phyloP scores from a whole-genome alignment of 1,140 invertebrate species.

The Pygmarrhopalites habei region DNA sequence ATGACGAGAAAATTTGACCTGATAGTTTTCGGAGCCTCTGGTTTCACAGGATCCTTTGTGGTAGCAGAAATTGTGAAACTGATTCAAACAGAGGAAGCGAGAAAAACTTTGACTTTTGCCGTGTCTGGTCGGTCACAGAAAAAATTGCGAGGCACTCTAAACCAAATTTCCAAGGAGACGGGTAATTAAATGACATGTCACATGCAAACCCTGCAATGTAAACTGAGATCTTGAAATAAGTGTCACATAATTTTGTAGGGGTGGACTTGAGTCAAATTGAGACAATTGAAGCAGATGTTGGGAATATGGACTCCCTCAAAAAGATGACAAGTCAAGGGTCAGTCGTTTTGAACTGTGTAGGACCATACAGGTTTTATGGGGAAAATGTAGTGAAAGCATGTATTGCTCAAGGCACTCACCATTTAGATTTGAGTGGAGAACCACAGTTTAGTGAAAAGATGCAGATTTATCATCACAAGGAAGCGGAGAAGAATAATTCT shows the following conservation, averaged over 20 bases:
- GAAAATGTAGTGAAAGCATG: conserved; percentile 88
- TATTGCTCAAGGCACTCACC: conserved; percentile 67
- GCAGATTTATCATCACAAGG: conserved; percentile 68
- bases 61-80: conserved; percentile 53
- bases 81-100: conserved; percentile 41
- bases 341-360: conserved; percentile 77
- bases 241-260: no score
- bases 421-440: conserved; percentile 66
- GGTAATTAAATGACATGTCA: conserved; percentile 2
- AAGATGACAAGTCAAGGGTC: conserved; percentile 66
- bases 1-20: conserved; percentile 48
- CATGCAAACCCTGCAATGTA: background rate
- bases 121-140: conserved; percentile 61
- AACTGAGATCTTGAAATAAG: background rate
- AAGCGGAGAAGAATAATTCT: conserved; percentile 68
- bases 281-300: conserved; percentile 69
- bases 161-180: conserved; percentile 51
- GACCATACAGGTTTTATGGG: conserved; percentile 81
- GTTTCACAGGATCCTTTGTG: conserved; percentile 74
- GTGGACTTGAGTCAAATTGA: conserved; percentile 55
- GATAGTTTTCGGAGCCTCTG: conserved; percentile 73
- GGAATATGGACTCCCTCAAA: conserved; percentile 59
- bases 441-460: conserved; percentile 75
- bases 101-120: conserved; percentile 54
- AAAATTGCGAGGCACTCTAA: conserved; percentile 62